These are phyloP conservation scores for Zele albiditarsus DNA, from an alignment of 2,888 invertebrate genomes.

Conservation along the genomic window DNA sequence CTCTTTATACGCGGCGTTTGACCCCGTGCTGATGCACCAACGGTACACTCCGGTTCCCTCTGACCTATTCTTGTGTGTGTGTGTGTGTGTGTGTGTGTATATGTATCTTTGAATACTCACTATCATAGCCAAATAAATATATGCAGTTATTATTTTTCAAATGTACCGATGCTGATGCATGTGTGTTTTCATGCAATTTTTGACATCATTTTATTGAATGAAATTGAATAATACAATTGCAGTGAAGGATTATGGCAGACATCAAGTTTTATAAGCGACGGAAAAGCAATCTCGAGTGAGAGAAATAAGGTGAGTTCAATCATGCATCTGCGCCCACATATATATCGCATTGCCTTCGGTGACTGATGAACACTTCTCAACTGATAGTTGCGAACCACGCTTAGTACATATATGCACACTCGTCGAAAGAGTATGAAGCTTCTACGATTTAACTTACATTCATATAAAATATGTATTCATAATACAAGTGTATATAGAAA, in stretches of 20 bases:
- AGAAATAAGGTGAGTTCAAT: constrained; percentile 35
- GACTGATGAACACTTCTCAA: constrained; percentile 29
- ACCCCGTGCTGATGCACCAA: constrained; percentile 22
- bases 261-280: constrained; percentile 2
- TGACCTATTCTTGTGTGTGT: constrained; percentile 27
- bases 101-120: background rate
- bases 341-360: constrained; percentile 29
- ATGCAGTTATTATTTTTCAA: background rate
- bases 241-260: background rate
- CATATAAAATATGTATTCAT: background rate
- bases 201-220: background rate
- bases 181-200: background rate
- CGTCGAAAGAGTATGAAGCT: background rate
- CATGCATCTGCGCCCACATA: constrained; percentile 38
- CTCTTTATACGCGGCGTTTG: constrained; percentile 30
- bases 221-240: background rate
- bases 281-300: constrained; percentile 35
- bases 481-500: background rate
- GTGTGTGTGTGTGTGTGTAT: too few species aligned
- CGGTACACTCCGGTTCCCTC: constrained; percentile 38
- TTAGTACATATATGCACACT: background rate
- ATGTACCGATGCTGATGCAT: background rate
- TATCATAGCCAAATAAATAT: background rate
- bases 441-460: constrained; percentile 27
- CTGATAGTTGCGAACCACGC: constrained; percentile 8